Percentiles rank a stretch among this genome's conserved stretches.
phyloP scores from a whole-genome alignment of 1,140 invertebrate species.

The Meloidogyne exigua region DNA sequence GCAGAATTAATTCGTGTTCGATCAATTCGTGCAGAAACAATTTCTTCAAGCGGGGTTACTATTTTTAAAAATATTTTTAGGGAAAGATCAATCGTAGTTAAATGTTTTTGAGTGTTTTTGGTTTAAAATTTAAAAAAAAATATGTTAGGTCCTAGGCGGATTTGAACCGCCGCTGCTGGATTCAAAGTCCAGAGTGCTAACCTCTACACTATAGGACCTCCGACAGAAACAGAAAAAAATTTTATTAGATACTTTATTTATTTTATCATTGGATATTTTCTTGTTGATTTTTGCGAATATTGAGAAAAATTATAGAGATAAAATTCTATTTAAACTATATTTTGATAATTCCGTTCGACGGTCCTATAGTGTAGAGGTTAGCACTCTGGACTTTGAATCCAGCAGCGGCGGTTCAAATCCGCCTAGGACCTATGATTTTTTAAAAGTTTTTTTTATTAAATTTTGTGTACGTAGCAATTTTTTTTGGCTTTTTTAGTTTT shows the following conservation, averaged over 20 bases:
- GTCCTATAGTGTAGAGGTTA: constrained; percentile 30
- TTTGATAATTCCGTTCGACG: neutral
- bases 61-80: neutral
- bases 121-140: constrained; percentile 12
- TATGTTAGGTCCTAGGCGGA: constrained; percentile 22
- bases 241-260: neutral
- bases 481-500: neutral
- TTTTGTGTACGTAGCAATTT: neutral
- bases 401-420: constrained; percentile 31
- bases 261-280: neutral
- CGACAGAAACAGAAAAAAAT: neutral
- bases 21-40: constrained; percentile 79
- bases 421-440: constrained; percentile 24
- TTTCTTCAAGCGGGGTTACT: constrained; percentile 67
- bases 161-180: constrained; percentile 31
- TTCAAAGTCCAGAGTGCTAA: constrained; percentile 32
- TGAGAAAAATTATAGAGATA: too few species aligned
- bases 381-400: constrained; percentile 33
- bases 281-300: neutral
- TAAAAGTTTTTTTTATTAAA: neutral
- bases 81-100: neutral
- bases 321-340: neutral
- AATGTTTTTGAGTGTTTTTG: neutral
- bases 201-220: constrained; percentile 30
- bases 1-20: constrained; percentile 82